These are phyloP conservation scores for Anhinga anhinga DNA, from an alignment of 2,113 vertebrate genomes.

Conservation along the genomic window DNA sequence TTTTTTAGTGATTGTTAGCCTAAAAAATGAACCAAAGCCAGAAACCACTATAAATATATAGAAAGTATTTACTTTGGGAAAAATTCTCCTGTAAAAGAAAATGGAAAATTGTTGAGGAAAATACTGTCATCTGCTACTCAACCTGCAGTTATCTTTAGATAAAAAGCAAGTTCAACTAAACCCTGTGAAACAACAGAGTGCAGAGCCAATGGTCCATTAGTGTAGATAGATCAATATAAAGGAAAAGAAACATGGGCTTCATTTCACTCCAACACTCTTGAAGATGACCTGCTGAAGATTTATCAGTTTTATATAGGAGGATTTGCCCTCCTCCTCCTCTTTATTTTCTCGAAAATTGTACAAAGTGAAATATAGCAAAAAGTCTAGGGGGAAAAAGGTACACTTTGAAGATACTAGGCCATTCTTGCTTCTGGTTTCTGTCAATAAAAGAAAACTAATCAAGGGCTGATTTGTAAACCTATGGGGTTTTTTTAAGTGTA, in stretches of 20 bases:
- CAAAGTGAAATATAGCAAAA: not conserved
- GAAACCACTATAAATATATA: not conserved
- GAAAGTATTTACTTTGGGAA: not conserved
- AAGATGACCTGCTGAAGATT: constrained; percentile 39
- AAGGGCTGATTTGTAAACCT: not conserved
- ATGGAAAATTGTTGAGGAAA: not conserved
- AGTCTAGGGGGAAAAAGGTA: not conserved
- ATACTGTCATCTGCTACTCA: not conserved
- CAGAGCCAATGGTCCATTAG: constrained; percentile 12
- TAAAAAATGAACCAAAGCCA: not conserved
- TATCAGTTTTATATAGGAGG: constrained; percentile 36
- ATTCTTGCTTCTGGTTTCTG: not conserved
- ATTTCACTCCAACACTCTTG: constrained; percentile 14
- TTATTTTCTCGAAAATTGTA: not conserved
- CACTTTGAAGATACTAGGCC: not conserved
- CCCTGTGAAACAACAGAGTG: not conserved
- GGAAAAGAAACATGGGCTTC: constrained; percentile 32
- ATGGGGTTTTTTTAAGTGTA: not conserved
- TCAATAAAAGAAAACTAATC: not conserved
- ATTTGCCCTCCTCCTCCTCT: not conserved
- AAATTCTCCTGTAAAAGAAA: not conserved
- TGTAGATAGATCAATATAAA: constrained; percentile 46
- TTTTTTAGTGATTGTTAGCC: not conserved
- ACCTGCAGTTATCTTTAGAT: not conserved
- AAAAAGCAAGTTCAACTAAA: constrained; percentile 23